These are phyloP conservation scores for Lichenostomus cassidix DNA, from an alignment of 2,113 vertebrate species.

Conservation along the genomic window DNA sequence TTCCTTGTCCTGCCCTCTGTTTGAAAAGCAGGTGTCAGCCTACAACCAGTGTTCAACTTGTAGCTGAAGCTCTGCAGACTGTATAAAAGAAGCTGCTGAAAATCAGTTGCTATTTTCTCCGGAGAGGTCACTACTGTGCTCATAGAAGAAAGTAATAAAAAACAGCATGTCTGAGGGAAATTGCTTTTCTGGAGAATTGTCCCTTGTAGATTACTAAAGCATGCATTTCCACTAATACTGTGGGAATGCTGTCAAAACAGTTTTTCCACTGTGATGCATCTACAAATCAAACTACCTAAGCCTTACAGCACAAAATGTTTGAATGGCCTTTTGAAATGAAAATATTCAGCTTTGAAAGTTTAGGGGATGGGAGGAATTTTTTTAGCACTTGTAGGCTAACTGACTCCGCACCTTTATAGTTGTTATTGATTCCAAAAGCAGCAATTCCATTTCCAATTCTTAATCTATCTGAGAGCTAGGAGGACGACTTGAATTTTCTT, in stretches of 20 bases:
- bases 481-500: neutral
- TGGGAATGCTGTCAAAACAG: slow-evolving; percentile 52
- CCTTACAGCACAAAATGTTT: slow-evolving; percentile 36
- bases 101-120: slow-evolving; percentile 49
- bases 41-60: slow-evolving; percentile 37
- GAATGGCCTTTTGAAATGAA: slow-evolving; percentile 44
- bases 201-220: slow-evolving; percentile 56
- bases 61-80: slow-evolving; percentile 21
- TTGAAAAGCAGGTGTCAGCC: slow-evolving; percentile 56
- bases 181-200: slow-evolving; percentile 64
- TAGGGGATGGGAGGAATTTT: slow-evolving; percentile 2
- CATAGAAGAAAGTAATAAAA: slow-evolving; percentile 65
- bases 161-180: slow-evolving; percentile 43
- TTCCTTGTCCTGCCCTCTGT: slow-evolving; percentile 17
- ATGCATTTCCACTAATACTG: slow-evolving; percentile 35
- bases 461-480: slow-evolving; percentile 1
- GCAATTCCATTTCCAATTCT: neutral
- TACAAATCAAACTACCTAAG: slow-evolving; percentile 58
- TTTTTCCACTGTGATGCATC: slow-evolving; percentile 47
- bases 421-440: slow-evolving; percentile 22
- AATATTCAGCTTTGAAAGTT: slow-evolving; percentile 24
- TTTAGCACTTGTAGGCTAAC: slow-evolving; percentile 14
- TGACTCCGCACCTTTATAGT: neutral
- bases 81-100: slow-evolving; percentile 27
- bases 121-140: slow-evolving; percentile 36